These are phyloP conservation scores for Fundulus diaphanus DNA, from an alignment of 2,797 vertebrate species.

Conservation along the genomic window DNA sequence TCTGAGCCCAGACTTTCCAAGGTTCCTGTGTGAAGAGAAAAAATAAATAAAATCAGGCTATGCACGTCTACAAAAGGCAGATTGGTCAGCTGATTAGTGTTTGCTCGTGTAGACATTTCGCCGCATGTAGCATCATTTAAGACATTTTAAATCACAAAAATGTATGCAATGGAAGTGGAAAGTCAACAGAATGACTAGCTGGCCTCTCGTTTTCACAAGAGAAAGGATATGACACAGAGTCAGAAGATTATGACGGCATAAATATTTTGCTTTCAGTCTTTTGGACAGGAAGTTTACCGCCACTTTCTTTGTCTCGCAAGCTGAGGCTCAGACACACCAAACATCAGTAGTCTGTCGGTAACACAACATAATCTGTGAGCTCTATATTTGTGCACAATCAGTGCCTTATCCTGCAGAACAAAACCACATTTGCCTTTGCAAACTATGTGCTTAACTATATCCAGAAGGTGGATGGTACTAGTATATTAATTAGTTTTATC, in stretches of 20 bases:
- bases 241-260: neutral
- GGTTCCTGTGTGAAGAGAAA: constrained; percentile 84
- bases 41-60: constrained; percentile 14
- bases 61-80: neutral
- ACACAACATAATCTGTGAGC: neutral
- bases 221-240: too few species aligned
- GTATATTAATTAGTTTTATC: neutral
- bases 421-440: neutral
- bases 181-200: neutral
- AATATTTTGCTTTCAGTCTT: neutral
- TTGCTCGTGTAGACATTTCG: neutral
- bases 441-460: neutral
- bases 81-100: neutral
- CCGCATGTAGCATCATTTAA: neutral
- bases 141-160: neutral
- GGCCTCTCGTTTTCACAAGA: neutral
- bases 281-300: neutral
- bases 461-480: neutral
- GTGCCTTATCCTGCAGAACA: neutral
- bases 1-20: constrained; percentile 93
- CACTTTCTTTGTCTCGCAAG: neutral
- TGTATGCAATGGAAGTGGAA: neutral
- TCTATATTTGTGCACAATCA: neutral
- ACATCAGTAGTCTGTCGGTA: neutral
- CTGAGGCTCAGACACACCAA: neutral